These are phyloP conservation scores for Leptosomus discolor DNA, from an alignment of 2,113 vertebrate genomes.

Conservation along the genomic window DNA sequence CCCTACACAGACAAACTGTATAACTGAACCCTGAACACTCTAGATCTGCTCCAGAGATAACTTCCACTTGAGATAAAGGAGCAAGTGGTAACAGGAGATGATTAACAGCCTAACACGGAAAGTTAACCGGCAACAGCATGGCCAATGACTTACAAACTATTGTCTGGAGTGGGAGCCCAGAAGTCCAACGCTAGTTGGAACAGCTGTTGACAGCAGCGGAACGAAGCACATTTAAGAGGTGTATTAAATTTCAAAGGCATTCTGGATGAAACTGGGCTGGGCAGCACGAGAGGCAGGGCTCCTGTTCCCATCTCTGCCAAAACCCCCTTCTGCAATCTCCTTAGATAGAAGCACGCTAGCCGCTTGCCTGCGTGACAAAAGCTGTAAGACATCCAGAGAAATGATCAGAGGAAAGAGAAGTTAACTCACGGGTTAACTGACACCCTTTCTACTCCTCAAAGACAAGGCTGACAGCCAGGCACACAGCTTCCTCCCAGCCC, in stretches of 20 bases:
- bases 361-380: neutral
- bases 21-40: neutral
- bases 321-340: neutral
- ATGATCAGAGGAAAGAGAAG: neutral
- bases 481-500: neutral
- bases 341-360: fast-evolving
- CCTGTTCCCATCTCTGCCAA: neutral
- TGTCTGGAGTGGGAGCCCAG: neutral
- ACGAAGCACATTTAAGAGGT: fast-evolving
- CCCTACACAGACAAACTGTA: neutral
- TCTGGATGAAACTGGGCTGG: neutral
- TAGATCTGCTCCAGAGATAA: neutral
- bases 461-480: neutral
- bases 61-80: neutral
- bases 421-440: neutral
- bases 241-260: neutral
- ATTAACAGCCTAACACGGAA: neutral
- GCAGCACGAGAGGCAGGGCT: neutral
- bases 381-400: fast-evolving
- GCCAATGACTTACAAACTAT: fast-evolving
- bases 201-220: neutral
- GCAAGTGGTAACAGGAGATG: neutral
- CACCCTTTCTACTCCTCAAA: neutral
- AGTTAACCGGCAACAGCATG: neutral
- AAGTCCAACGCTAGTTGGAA: fast-evolving